Conservation (phyloP, 1,140 invertebrate species). For the Drosophila teissieri region DNA sequence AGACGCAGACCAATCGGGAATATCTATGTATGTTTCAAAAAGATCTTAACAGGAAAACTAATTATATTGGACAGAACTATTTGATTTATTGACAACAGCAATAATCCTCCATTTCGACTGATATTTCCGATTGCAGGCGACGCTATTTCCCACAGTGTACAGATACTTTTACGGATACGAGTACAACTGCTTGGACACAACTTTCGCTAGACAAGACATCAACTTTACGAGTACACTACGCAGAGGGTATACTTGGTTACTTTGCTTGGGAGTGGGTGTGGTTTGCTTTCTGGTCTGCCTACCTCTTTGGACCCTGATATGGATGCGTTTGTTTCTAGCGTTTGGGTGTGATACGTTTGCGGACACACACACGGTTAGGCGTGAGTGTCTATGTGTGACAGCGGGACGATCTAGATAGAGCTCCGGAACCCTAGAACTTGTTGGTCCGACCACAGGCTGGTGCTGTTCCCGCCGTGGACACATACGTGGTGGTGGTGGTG, state of each 20-base stretch:
- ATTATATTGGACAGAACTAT: too few species aligned
- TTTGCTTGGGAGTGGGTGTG: constrained; percentile 7
- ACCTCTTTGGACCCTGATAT: constrained; percentile 55
- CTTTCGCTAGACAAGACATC: constrained; percentile 45
- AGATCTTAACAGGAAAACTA: too few species aligned
- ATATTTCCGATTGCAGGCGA: neutral
- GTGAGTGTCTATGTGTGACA: constrained; percentile 1
- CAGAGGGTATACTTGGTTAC: constrained; percentile 5
- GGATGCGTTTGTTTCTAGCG: constrained; percentile 40
- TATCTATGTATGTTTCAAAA: neutral
- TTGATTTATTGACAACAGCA: too few species aligned
- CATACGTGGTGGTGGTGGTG: constrained; percentile 65
- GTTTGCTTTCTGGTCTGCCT: constrained; percentile 35
- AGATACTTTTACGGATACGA: constrained; percentile 25
- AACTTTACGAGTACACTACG: constrained; percentile 45
- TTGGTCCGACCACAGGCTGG: constrained; percentile 70
- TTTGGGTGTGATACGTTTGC: constrained; percentile 43
- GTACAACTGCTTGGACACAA: constrained; percentile 39
- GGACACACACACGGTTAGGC: constrained; percentile 19
- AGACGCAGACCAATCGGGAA: neutral
- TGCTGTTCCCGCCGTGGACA: constrained; percentile 56
- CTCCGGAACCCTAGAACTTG: constrained; percentile 67
- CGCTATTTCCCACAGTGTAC: constrained; percentile 9
- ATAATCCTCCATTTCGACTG: too few species aligned
- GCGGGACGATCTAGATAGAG: neutral